These are phyloP conservation scores for Sinonovacula constricta DNA, from an alignment of 1,140 invertebrate species.

Conservation along the genomic window DNA sequence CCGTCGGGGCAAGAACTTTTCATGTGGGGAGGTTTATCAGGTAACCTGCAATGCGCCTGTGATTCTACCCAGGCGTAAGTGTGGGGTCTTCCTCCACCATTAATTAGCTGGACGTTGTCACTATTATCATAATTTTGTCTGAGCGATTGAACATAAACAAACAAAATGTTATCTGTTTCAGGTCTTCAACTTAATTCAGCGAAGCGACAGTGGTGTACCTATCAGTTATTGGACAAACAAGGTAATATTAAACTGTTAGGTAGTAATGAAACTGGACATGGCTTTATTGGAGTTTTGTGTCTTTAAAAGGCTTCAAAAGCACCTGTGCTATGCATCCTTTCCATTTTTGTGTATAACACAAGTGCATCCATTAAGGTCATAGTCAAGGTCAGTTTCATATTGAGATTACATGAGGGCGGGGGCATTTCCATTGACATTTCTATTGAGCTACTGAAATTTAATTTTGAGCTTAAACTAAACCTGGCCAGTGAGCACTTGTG, in stretches of 20 bases:
- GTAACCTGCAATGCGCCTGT: not conserved
- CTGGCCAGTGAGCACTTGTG: no score
- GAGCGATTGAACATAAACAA: not conserved
- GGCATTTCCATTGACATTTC: no score
- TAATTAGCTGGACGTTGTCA: no score
- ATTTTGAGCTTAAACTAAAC: no score
- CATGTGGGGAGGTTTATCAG: not conserved
- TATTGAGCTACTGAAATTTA: no score
- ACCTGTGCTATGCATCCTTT: not conserved
- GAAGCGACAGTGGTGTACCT: not conserved
- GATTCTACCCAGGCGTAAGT: no score
- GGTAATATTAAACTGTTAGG: not conserved
- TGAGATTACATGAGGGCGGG: no score
- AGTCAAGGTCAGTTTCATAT: not conserved
- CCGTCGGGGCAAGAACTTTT: no score
- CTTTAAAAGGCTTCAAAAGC: not conserved
- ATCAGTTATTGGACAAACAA: not conserved
- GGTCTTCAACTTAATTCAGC: not conserved
- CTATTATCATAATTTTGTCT: no score
- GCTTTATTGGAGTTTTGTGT: no score
- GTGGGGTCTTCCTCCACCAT: no score
- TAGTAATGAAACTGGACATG: not conserved
- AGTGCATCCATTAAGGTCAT: not conserved
- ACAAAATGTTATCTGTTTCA: not conserved
- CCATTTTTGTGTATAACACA: not conserved